Conservation (phyloP, 2,113 vertebrate species). For the Megaleporinus macrocephalus region DNA sequence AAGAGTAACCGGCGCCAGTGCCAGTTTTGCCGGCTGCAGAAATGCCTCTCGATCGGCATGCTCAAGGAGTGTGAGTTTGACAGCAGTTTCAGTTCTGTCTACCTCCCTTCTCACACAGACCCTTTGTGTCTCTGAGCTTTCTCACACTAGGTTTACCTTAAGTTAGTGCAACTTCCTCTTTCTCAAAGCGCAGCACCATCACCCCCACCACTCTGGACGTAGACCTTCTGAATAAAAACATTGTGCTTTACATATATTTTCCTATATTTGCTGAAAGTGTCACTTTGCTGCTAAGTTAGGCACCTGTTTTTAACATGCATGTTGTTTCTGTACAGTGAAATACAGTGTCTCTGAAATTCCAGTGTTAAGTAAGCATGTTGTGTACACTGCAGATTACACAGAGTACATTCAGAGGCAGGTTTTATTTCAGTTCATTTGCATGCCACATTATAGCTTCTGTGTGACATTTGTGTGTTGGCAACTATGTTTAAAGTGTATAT, state of each 20-base stretch:
- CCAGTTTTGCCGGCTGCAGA: conserved; percentile 77
- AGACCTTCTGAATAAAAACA: not conserved
- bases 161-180: not conserved
- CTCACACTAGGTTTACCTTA: no score
- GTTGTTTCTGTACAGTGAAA: not conserved
- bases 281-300: not conserved
- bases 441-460: no score
- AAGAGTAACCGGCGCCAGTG: conserved; percentile 77
- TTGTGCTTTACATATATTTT: no score
- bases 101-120: no score
- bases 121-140: no score
- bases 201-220: no score
- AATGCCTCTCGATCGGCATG: conserved; percentile 79
- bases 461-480: no score
- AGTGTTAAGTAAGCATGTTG: not conserved
- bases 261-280: not conserved
- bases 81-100: not conserved
- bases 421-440: not conserved
- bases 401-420: not conserved
- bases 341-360: not conserved
- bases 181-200: not conserved
- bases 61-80: conserved; percentile 73
- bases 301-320: no score
- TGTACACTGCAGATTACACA: not conserved
- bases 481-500: no score